A percentile compares a stretch with the other conserved stretches of the same genome.
Conservation (phyloP, 1,140 invertebrate genomes). For the Caenorhabditis tropicalis region DNA sequence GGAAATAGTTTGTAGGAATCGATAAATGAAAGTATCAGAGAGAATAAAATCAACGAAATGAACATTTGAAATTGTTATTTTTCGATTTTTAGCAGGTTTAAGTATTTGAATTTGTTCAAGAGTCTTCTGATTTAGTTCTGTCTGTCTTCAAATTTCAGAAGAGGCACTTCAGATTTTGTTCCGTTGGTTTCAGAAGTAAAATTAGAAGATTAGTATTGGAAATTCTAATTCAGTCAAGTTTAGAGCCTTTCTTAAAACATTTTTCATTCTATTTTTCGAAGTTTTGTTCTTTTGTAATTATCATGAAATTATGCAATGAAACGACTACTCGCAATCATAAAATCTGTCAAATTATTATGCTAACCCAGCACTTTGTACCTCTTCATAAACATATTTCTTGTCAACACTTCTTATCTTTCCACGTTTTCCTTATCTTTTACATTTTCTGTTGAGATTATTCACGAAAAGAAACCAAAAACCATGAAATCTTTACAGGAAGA, state of each 20-base stretch:
- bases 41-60: neutral
- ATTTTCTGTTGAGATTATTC: too few relatives aligned
- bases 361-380: conserved; percentile 14
- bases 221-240: too few relatives aligned
- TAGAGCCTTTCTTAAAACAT: too few relatives aligned
- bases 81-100: too few relatives aligned
- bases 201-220: too few relatives aligned
- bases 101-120: too few relatives aligned
- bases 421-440: conserved; percentile 14
- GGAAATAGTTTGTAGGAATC: neutral
- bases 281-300: too few relatives aligned
- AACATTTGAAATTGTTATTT: neutral
- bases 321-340: neutral
- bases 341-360: neutral
- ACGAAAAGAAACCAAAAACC: conserved; percentile 18
- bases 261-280: too few relatives aligned
- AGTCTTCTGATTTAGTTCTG: too few relatives aligned
- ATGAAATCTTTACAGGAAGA: conserved; percentile 36
- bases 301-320: neutral
- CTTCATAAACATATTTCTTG: conserved; percentile 6
- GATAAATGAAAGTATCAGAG: neutral
- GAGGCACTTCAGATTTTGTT: too few relatives aligned
- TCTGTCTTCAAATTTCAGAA: too few relatives aligned
- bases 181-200: too few relatives aligned
- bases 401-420: neutral